Evolutionary conservation across 2,113 vertebrate genomes (phyloP).

Genomic region (Platycercus adscitus): DNA sequence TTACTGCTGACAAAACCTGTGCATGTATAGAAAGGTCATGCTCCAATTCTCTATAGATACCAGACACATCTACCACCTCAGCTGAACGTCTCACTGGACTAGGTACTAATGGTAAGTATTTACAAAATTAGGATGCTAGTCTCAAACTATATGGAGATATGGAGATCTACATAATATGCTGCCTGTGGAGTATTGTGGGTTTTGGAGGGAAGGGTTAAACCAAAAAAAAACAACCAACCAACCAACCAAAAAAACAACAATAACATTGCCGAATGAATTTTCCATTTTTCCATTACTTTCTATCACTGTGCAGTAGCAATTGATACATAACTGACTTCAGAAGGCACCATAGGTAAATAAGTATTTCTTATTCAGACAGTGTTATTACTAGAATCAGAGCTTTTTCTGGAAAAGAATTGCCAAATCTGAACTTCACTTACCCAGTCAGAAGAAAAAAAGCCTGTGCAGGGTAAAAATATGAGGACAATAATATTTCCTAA

Average conservation of each 20-base stretch:
- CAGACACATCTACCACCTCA: neutral
- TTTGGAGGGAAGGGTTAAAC: neutral
- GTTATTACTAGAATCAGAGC: neutral
- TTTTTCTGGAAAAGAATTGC: neutral
- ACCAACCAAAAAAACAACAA: neutral
- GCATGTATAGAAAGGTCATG: neutral
- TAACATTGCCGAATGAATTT: neutral
- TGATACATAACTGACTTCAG: neutral
- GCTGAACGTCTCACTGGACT: neutral
- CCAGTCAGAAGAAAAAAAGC: neutral
- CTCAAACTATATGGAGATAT: neutral
- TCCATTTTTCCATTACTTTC: neutral
- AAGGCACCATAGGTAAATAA: neutral
- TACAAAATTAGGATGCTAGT: neutral
- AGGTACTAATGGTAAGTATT: neutral
- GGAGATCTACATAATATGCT: neutral
- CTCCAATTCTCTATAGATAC: neutral
- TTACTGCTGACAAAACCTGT: neutral
- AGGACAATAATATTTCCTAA: neutral
- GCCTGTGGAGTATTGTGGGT: neutral
- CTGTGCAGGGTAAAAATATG: neutral
- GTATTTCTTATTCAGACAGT: neutral
- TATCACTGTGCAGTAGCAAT: neutral
- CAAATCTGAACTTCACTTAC: neutral
- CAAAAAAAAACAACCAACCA: neutral